Percentiles rank a stretch among this genome's conserved stretches.
Conservation (phyloP, 2,113 vertebrate genomes). For the Zosterops lateralis region DNA sequence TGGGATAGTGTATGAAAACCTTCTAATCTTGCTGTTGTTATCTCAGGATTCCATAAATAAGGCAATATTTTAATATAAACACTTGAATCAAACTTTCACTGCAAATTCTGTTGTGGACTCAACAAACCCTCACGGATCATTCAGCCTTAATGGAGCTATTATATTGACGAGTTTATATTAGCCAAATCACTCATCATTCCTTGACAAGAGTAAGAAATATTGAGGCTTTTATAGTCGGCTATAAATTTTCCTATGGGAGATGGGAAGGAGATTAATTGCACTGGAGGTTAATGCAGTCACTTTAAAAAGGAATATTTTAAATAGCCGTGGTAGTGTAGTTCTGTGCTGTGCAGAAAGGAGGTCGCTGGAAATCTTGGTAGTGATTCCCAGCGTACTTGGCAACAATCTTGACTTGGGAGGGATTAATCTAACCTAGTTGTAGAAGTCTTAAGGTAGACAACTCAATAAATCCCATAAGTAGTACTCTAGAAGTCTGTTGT, state of each 20-base stretch:
- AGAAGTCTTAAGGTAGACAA: neutral
- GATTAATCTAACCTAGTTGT: neutral
- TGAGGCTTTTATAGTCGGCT: neutral
- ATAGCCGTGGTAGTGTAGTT: neutral
- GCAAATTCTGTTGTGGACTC: neutral
- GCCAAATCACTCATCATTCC: slow-evolving; percentile 4
- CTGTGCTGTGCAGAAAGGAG: neutral
- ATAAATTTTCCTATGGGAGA: slow-evolving; percentile 1
- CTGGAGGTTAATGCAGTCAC: slow-evolving; percentile 8
- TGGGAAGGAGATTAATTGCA: neutral
- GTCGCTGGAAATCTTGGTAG: neutral
- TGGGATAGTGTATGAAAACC: neutral
- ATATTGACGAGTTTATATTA: slow-evolving; percentile 5
- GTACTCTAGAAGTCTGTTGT: neutral
- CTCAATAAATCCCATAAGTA: neutral
- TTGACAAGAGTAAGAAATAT: slow-evolving; percentile 24
- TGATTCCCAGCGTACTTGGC: neutral
- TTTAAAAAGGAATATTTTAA: slow-evolving; percentile 6
- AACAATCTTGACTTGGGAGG: neutral
- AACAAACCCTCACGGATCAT: neutral
- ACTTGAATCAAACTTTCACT: neutral
- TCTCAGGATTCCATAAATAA: neutral
- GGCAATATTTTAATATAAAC: neutral
- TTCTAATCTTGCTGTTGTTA: neutral
- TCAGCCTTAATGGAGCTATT: neutral